Base-by-base conservation (phyloP, 2,888 invertebrate genomes). In the Calameuta idolon region DNA sequence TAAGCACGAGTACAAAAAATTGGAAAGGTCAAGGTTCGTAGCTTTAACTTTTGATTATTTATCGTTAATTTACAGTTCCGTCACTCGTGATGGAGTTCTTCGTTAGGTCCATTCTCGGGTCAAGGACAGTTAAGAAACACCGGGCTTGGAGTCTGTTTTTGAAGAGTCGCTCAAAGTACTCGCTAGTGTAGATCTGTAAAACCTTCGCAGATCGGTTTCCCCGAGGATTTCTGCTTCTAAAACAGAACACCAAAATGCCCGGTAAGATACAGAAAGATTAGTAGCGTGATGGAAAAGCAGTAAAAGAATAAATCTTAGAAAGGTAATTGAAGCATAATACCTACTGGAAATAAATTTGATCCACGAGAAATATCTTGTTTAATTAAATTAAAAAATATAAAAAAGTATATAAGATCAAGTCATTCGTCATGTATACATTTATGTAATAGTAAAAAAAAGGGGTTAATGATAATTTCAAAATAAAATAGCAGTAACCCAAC, bases 211-310 rank as follows among this genome's bases (percentile, higher is more conserved):
- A 90, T 90, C 82, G 89, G 86, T 86, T 90, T 89, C 83, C 88
- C 90, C 81, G 90, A 88, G 81, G 89, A 89, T 87, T 90, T 90
- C 87, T 90, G 90, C 87, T 90, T 90, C 90, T 90, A 87, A 84
- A 90, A 90, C 87, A 89, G 85, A 89, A 86, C 75, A 75, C 69
- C 73, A 75, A 73, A 79, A 79, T 68, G 74, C 35, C 35, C 74
- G 34, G 74, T 74, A 35, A 74, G 74, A 34, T 35, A 34, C 23
- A 34, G 33, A 34, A 74, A 34, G 30, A 34, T 71, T 23, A 71
- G 12, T 71, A 55, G 55, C 55, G 55, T 23, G 23, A 55, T 55
- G 23, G 9, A 55, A 55, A 9, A 55, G 23, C 23, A 55, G 55
- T 55, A 23, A 23, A 55, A 1, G 35, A 55, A 55, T 23, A 9